Base-by-base conservation (phyloP, 2,113 vertebrate species). In the Erinaceus europaeus region DNA sequence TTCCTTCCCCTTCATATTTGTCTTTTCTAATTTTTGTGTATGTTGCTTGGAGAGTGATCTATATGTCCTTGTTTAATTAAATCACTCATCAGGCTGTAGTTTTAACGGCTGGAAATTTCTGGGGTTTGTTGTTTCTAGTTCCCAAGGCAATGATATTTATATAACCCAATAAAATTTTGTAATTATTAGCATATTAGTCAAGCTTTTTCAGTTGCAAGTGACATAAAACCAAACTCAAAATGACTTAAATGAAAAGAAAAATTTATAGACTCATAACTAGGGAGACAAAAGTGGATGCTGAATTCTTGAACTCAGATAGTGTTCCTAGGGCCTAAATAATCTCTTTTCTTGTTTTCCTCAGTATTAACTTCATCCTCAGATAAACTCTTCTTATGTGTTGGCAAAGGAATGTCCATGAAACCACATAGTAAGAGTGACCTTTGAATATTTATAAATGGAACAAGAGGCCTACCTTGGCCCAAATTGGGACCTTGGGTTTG, bases 121-220 rank as follows among this genome's bases (percentile, higher is more conserved):
- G 25, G 52, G 25, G 67, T 89, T 84, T 67, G 52, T 81, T 92
- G 75, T 84, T 93, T 87, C 23, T 50, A 68, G 71, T 74, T 90
- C 73, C 55, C 0, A 9, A 77, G 65, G 73, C 81, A 82, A n/a
- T 85, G 81, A 42, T 74, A 84, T 73, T 90, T 91, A 81, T 73
- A 29, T 38, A 74, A 67, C 10, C 29, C 61, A 89, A 59, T 90
- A 79, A 76, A 83, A 86, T 62, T 62, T 78, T 75, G 36, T 72
- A 82, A 92, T 92, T 89, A 92, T 90, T 89, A 92, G 20, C 68
- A 62, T 90, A 87, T 90, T 84, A 91, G 69, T 83, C 84, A 78
- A 34, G 25, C 53, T 81, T 88, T 69, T 93, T 89, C 71, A 46
- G 21, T 85, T 71, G 14, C 10, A 87, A 94, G 65, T 84, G 65